Conservation (phyloP, 2,797 vertebrate genomes). For the Rhynchonycteris naso region DNA sequence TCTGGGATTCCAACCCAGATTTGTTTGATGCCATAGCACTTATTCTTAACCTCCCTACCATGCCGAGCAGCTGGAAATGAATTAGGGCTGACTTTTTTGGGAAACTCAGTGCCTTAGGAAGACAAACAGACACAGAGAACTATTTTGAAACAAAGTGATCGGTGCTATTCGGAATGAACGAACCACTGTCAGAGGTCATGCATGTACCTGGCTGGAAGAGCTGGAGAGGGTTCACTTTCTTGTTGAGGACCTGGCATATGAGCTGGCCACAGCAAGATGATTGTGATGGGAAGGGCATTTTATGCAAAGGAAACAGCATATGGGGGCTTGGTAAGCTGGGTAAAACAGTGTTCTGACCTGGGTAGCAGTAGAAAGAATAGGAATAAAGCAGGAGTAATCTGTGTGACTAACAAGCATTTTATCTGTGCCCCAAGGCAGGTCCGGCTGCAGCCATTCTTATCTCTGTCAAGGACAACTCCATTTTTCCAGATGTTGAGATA, state of each 20-base stretch:
- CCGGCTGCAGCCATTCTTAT: too few species aligned
- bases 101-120: neutral
- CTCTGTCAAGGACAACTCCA: neutral
- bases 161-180: neutral
- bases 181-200: fast-evolving
- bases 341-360: neutral
- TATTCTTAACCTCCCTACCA: neutral
- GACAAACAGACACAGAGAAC: neutral
- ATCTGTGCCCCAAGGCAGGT: neutral
- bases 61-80: neutral
- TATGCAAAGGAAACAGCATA: neutral
- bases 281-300: neutral
- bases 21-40: neutral
- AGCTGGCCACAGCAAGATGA: neutral
- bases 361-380: neutral
- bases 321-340: neutral
- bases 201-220: neutral
- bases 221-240: too few species aligned
- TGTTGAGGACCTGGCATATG: neutral
- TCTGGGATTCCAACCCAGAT: neutral
- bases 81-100: fast-evolving
- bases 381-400: fast-evolving
- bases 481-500: neutral
- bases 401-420: neutral
- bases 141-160: neutral